These are phyloP conservation scores for Drosophila ambigua DNA, from an alignment of 1,140 invertebrate genomes.

Conservation along the genomic window DNA sequence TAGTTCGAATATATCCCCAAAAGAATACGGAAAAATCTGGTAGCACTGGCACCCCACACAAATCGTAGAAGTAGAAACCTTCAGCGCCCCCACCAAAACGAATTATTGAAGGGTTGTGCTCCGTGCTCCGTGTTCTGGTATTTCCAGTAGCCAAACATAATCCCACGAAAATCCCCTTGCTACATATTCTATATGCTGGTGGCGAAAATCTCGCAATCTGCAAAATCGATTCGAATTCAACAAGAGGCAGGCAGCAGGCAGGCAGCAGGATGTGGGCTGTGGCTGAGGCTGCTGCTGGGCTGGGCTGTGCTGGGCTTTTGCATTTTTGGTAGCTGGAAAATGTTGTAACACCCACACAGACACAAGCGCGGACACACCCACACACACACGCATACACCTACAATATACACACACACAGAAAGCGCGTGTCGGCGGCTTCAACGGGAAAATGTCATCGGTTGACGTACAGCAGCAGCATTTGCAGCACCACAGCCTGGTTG, in stretches of 20 bases:
- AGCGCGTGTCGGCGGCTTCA: not conserved
- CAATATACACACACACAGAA: not conserved
- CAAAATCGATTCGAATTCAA: no score
- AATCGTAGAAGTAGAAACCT: no score
- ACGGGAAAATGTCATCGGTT: constrained; percentile 46
- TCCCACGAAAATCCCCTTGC: no score
- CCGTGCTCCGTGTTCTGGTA: no score
- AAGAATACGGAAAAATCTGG: no score
- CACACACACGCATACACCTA: not conserved
- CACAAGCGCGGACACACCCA: constrained; percentile 2
- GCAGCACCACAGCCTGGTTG: constrained; percentile 3
- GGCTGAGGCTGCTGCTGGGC: not conserved
- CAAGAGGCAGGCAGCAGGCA: not conserved
- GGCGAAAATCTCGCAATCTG: no score
- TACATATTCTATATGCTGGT: no score
- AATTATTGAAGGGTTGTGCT: no score
- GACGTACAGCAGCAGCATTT: not conserved
- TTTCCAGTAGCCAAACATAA: no score
- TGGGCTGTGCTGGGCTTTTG: not conserved
- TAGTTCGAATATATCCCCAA: no score
- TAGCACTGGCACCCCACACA: no score
- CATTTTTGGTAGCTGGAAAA: constrained; percentile 39
- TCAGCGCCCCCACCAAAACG: no score
- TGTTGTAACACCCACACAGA: constrained; percentile 10
- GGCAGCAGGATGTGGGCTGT: not conserved